Evolutionary conservation across 2,888 invertebrate genomes (phyloP).

Genomic region (Volucella bombylans): DNA sequence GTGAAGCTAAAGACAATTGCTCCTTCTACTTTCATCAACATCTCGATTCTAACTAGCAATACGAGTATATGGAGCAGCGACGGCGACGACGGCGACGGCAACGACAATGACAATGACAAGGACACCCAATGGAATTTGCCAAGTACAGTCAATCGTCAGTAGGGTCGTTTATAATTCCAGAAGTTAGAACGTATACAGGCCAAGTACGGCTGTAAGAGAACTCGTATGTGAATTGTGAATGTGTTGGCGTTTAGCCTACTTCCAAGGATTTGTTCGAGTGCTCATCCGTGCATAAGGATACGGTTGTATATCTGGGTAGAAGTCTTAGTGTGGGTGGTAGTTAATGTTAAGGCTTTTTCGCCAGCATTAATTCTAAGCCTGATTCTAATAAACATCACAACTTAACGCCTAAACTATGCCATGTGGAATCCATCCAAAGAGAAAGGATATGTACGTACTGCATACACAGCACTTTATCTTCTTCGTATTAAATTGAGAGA

Average conservation of each 20-base stretch:
- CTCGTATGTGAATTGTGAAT: not conserved
- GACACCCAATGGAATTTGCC: slow-evolving; percentile 27
- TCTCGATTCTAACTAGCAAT: not conserved
- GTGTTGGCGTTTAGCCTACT: slow-evolving; percentile 24
- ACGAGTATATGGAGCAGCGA: too few species aligned
- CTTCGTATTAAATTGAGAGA: slow-evolving; percentile 57
- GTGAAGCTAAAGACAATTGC: slow-evolving; percentile 56
- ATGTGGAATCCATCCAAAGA: slow-evolving; percentile 47
- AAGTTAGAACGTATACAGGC: not conserved
- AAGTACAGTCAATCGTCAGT: slow-evolving; percentile 45
- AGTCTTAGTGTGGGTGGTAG: slow-evolving; percentile 29
- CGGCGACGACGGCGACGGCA: slow-evolving; percentile 12
- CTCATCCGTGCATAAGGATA: slow-evolving; percentile 2
- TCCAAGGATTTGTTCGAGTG: slow-evolving; percentile 32
- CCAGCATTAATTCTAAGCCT: slow-evolving; percentile 67
- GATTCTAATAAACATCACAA: slow-evolving; percentile 70
- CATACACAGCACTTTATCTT: slow-evolving; percentile 58
- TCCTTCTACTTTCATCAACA: slow-evolving; percentile 56
- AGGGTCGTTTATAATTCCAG: slow-evolving; percentile 24
- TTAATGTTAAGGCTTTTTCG: slow-evolving; percentile 56
- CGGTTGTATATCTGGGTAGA: not conserved
- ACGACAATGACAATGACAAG: slow-evolving; percentile 24
- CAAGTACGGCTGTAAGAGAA: too few species aligned
- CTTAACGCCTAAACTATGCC: slow-evolving; percentile 65
- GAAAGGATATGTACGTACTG: slow-evolving; percentile 39